Base-by-base conservation (phyloP, 2,888 invertebrate genomes). In the Brachynemurus nebulosus region DNA sequence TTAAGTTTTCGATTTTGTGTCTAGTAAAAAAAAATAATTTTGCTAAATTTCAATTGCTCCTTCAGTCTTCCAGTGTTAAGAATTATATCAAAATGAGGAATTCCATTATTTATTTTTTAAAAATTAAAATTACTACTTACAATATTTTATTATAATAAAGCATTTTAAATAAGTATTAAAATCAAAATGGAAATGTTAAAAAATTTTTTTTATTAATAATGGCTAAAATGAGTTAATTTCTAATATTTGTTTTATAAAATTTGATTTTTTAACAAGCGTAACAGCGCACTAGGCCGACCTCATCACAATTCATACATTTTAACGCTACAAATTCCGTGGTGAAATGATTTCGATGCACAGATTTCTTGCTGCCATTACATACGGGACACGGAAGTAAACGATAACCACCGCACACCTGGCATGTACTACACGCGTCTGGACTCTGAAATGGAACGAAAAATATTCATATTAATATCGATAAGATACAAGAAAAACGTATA, bases 301-400 rank as follows among this genome's bases (percentile, higher is more conserved):
- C 92, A 61, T 96, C 92, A 66, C 92, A 92, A 63, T 86, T 86
- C 84, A 90, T 90, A 66, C 92, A 93, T 59, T 89, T 88, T 55
- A 96, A 73, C 16, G 92, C 91, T 48, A 90, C 85, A 61, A 93
- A 89, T 67, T 92, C 91, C 27, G 89, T 81, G 1, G 92, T 92
- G 66, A 93, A 95, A 61, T 91, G 85, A 68, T 93, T 93, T 54
- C 93, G 74, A 61, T 90, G 88, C 40, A 91, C 80, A 14, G 92
- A 92, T 68, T 93, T 93, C 73, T 96, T 96, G 62, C 92, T 92
- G 23, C 95, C 95, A 57, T 89, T 91, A 72, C 95, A 96, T 51
- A 85, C 78, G 41, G 81, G 74, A 64, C 96, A 96, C 2, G 93
- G 90, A 23, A 93, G 74, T 47, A 89, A 78, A 36, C 90, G 78